phyloP scores from a whole-genome alignment of 2,888 invertebrate genomes.

The Chaetoderma sp. region DNA sequence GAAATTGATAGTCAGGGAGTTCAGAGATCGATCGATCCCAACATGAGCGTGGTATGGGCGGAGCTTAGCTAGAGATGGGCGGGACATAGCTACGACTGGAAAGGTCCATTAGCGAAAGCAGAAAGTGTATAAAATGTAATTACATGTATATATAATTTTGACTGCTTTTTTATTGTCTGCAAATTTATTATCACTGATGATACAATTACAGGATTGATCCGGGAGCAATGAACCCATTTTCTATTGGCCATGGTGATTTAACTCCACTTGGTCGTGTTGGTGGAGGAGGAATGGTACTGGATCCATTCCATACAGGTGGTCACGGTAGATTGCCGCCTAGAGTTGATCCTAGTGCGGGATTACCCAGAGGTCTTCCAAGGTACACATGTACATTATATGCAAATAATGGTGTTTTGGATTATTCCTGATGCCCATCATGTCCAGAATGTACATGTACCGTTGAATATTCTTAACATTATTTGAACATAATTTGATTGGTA shows the following conservation, averaged over 20 bases:
- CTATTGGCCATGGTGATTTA: slow-evolving; percentile 81
- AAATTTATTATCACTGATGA: too few species aligned
- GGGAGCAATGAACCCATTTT: slow-evolving; percentile 62
- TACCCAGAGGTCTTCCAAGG: slow-evolving; percentile 55
- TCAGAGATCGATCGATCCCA: too few species aligned
- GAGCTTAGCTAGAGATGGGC: too few species aligned
- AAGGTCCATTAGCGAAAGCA: too few species aligned
- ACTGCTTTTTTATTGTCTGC: too few species aligned
- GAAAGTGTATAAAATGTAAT: too few species aligned
- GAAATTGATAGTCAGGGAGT: too few species aligned
- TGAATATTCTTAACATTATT: too few species aligned
- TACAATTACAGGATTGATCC: slow-evolving; percentile 35
- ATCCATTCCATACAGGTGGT: slow-evolving; percentile 72
- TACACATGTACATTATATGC: slow-evolving; percentile 43
- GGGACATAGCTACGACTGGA: too few species aligned
- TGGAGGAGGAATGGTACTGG: slow-evolving; percentile 82
- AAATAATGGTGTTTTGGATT: background rate
- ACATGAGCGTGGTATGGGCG: too few species aligned
- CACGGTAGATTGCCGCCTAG: slow-evolving; percentile 41
- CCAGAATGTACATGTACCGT: background rate
- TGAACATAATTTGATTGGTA: too few species aligned
- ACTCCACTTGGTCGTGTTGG: slow-evolving; percentile 76
- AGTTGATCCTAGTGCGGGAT: slow-evolving; percentile 48
- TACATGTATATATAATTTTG: too few species aligned
- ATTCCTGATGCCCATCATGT: background rate